A percentile compares a stretch with the other conserved stretches of the same genome.
These are phyloP conservation scores for Omphaloscelis lunosa DNA, from an alignment of 2,888 invertebrate species.

Conservation along the genomic window DNA sequence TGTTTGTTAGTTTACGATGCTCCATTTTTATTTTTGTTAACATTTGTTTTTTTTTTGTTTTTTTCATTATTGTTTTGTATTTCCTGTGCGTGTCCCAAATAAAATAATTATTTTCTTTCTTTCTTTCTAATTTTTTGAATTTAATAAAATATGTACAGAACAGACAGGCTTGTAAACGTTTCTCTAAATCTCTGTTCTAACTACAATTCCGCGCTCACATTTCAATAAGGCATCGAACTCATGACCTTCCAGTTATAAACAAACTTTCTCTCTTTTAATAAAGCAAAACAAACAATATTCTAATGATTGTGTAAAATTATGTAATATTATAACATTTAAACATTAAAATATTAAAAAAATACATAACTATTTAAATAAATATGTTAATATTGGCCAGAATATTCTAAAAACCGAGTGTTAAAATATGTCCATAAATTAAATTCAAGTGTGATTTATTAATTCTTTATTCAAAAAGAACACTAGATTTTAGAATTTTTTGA, in stretches of 20 bases:
- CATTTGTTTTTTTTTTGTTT: too few relatives aligned
- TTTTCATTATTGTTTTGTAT: too few relatives aligned
- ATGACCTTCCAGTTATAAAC: slow-evolving; percentile 11
- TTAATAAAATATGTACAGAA: too few relatives aligned
- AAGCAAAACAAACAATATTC: slow-evolving; percentile 18
- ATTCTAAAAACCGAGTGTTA: slow-evolving; percentile 2
- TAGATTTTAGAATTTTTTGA: background rate
- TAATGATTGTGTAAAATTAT: slow-evolving; percentile 4
- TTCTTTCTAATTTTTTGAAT: too few relatives aligned
- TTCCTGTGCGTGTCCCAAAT: too few relatives aligned
- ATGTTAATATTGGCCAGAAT: slow-evolving; percentile 24
- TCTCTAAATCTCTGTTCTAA: background rate
- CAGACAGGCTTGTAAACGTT: background rate
- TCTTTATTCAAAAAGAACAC: background rate
- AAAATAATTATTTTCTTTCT: too few relatives aligned
- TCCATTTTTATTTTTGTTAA: too few relatives aligned
- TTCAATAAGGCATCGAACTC: slow-evolving; percentile 7
- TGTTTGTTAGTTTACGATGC: too few relatives aligned
- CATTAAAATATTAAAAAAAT: background rate
- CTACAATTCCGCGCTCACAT: background rate
- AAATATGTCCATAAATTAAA: slow-evolving; percentile 2
- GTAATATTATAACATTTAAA: background rate
- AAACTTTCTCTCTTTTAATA: slow-evolving; percentile 24
- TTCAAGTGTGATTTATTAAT: slow-evolving; percentile 1
- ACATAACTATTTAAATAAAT: slow-evolving; percentile 8